A percentile compares a stretch with the other conserved stretches of the same genome.
These are phyloP conservation scores for Gobionotothen gibberifrons DNA, from an alignment of 2,797 vertebrate species.

Conservation along the genomic window DNA sequence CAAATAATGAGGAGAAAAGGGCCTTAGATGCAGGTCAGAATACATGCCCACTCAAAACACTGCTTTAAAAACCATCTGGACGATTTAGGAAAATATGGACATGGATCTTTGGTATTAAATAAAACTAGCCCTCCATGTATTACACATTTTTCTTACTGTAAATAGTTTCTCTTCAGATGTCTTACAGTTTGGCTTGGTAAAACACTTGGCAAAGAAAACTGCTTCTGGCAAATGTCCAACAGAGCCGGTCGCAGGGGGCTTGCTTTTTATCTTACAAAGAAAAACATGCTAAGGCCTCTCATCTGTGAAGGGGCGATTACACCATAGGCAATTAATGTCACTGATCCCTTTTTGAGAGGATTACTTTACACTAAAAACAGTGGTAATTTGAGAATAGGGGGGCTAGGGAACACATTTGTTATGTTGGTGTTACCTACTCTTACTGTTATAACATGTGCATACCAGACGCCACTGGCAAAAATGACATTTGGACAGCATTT, in stretches of 20 bases:
- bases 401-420: conserved; percentile 6
- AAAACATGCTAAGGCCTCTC: conserved; percentile 69
- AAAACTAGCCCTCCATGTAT: conserved; percentile 1
- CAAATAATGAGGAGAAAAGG: conserved; percentile 15
- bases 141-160: conserved; percentile 24
- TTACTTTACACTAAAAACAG: conserved; percentile 79
- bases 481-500: conserved; percentile 13
- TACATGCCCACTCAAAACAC: conserved; percentile 20
- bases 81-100: conserved; percentile 15
- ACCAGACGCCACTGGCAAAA: neutral
- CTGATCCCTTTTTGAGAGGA: conserved; percentile 80
- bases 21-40: conserved; percentile 21
- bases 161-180: conserved; percentile 51
- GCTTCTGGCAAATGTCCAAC: conserved; percentile 68
- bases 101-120: conserved; percentile 37
- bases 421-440: conserved; percentile 33
- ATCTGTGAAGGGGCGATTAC: conserved; percentile 82
- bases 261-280: conserved; percentile 53
- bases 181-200: conserved; percentile 39
- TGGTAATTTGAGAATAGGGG: conserved; percentile 38
- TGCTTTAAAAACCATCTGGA: conserved; percentile 32
- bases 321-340: conserved; percentile 81
- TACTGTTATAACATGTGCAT: conserved; percentile 25
- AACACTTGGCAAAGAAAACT: conserved; percentile 53
- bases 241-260: conserved; percentile 33